Percentiles rank a stretch among this genome's conserved stretches.
phyloP scores from a whole-genome alignment of 2,797 vertebrate species.

The Poecilia gillii region DNA sequence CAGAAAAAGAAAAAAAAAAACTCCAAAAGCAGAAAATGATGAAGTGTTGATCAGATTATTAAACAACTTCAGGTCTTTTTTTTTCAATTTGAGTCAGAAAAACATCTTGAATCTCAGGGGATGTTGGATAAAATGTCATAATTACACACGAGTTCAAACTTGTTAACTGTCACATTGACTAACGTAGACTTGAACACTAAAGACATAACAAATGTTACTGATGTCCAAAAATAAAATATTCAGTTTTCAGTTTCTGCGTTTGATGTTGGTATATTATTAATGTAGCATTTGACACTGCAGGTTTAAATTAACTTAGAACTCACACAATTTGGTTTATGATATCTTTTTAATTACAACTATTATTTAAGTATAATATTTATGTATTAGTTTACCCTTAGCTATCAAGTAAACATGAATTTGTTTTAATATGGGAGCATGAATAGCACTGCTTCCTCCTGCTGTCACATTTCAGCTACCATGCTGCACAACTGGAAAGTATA shows the following conservation, averaged over 20 bases:
- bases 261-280: background rate
- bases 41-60: background rate
- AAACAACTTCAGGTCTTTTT: background rate
- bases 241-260: background rate
- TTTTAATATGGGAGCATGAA: background rate
- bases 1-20: background rate
- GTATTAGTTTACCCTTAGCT: background rate
- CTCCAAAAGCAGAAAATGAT: background rate
- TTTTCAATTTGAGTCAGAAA: background rate
- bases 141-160: background rate
- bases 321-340: background rate
- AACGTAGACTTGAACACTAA: too few species aligned
- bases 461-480: background rate
- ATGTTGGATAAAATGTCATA: background rate
- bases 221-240: background rate
- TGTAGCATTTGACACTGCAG: background rate
- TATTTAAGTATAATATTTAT: too few species aligned
- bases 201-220: background rate
- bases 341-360: background rate
- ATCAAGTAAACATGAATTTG: background rate
- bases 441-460: background rate
- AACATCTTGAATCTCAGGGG: background rate
- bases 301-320: constrained; percentile 4
- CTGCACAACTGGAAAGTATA: background rate
- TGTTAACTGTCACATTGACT: too few species aligned